Evolutionary conservation across 2,113 vertebrate genomes (phyloP), one percentile per base, ranked within the genome.

Genomic region (Tragulus kanchil): DNA sequence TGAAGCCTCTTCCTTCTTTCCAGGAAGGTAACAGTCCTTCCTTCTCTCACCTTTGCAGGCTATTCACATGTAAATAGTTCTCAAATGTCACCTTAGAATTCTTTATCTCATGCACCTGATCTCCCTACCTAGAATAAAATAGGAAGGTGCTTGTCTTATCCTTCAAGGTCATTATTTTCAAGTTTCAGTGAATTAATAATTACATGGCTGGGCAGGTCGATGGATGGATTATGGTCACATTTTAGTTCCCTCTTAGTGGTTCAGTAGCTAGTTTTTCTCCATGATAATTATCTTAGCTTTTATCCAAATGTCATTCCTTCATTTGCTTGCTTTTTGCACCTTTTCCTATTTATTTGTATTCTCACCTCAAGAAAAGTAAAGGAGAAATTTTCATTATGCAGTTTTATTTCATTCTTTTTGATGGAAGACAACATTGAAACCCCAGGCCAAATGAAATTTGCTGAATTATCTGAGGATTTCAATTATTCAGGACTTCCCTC

Each of bases 381-480:
- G 48, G 78, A 85, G 42, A 87, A 64, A 81, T 31, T 86, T 75
- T 36, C 36, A 64, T 92, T 62, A 85, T 14, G 12, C 23, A 36
- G 45, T 45, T 95, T 91, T 71, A 87, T 65, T 59, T 67, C 59
- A 59, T 73, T 14, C 90, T 89, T 93, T 90, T 89, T 93, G 28
- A 73, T 56, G 16, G 62, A 93, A 87, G 23, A 95, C 28, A 3
- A 61, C 56, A 79, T 26, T 31, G 50, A 88, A 82, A 88, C 19
- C 58, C n/a, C 36, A n/a, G n/a, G 50, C 48, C 77, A 90, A 95
- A 93, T 79, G 16, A 97, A 93, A 90, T 82, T 82, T 69, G 12
- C 62, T 73, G 75, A 94, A 95, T 95, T 95, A 83, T 85, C 61
- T 69, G 36, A 94, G 21, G 16, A 96, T 94, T 93, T 83, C 48